These are phyloP conservation scores for Babylonia areolata DNA, from an alignment of 1,140 invertebrate genomes.

Conservation along the genomic window DNA sequence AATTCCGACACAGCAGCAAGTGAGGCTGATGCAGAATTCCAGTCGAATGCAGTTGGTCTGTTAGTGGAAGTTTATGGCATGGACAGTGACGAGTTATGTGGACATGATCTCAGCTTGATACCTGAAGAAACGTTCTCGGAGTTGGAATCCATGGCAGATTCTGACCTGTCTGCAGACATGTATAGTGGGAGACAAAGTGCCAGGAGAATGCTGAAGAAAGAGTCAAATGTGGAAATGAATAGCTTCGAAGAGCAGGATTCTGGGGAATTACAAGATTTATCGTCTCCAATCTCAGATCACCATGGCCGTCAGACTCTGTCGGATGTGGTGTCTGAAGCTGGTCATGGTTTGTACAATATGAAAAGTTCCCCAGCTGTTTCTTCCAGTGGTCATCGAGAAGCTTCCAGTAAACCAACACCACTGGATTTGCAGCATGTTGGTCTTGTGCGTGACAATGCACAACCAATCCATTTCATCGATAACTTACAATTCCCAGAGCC, in stretches of 20 bases:
- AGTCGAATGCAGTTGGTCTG: background rate
- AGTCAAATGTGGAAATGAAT: background rate
- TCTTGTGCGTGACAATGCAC: background rate
- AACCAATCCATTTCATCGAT: background rate
- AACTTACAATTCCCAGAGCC: background rate
- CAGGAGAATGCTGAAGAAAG: background rate
- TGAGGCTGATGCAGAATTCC: background rate
- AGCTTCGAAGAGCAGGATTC: background rate
- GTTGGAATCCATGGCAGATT: background rate
- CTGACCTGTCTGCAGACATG: background rate
- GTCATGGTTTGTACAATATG: background rate
- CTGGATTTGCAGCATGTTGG: background rate
- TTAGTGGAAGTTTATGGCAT: conserved; percentile 5
- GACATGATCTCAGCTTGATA: background rate
- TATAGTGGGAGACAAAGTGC: background rate
- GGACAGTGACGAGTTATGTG: background rate
- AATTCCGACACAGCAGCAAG: background rate
- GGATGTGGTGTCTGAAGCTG: too few relatives aligned
- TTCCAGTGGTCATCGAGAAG: too few relatives aligned
- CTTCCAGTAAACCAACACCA: too few relatives aligned
- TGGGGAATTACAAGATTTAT: too few relatives aligned
- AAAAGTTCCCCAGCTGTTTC: background rate
- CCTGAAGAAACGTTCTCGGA: background rate
- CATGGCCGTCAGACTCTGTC: too few relatives aligned
- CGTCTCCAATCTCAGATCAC: too few relatives aligned